Base-by-base conservation (phyloP, 2,113 vertebrate genomes). In the Hydrochoerus hydrochaeris region DNA sequence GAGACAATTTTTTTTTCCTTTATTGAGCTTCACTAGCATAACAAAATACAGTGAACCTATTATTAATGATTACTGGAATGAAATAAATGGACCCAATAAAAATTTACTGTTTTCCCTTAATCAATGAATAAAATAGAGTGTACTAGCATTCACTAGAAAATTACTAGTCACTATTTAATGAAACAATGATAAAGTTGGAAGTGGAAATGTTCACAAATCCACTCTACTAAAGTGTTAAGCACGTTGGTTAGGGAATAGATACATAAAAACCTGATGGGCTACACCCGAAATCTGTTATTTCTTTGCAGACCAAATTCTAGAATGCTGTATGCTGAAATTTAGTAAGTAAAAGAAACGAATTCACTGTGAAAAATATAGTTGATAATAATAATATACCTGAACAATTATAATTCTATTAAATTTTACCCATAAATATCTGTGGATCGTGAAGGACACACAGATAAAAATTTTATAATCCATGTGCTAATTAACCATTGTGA, bases 81-180 rank as follows among this genome's bases (percentile, higher is more conserved):
- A 93, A 95, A 65, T 7, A 93, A 73, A 94, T 84, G n/a, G 24
- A 19, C 46, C 83, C 30, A 93, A 81, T 87, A 69, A 84, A 94
- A 85, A 93, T 77, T 54, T 32, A 67, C 60, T 9, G 57, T 62
- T 95, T 90, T 96, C 19, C 49, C 44, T 90, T 44, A 77, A 85
- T 38, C 2, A 93, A 2, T 63, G 19, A 95, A 81, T 12, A 94
- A 90, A 7, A 26, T 22, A 35, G 63, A 9, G 4, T 54, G 49
- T n/a, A 32, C 85, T 87, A 94, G 9, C 81, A 92, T 58, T 78
- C 26, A 24, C 49, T n/a, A 83, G 32, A 87, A 63, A 35, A 93
- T 71, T 60, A 58, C 38, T 22, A 73, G 71, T 62, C 38, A 77
- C 54, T 35, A 49, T 2, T 92, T 57, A 90, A 58, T 80, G 38